Percentiles rank a stretch among this genome's conserved stretches.
phyloP scores from a whole-genome alignment of 2,113 vertebrate species.

The Butorides virescens region DNA sequence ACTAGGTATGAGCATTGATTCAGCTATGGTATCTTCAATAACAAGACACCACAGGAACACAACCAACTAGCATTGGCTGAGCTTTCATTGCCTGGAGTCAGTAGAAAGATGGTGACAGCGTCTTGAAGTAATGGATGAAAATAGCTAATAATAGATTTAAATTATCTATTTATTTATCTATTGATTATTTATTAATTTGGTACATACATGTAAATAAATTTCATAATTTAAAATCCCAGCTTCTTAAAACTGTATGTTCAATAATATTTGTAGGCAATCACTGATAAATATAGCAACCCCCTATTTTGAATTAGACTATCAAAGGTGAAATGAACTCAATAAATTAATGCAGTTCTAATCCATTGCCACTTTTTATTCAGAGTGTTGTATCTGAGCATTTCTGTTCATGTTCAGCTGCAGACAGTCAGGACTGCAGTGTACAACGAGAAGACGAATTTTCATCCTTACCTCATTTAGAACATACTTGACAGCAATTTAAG shows the following conservation, averaged over 20 bases:
- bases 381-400: neutral
- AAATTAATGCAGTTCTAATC: neutral
- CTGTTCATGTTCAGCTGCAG: neutral
- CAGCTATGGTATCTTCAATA: neutral
- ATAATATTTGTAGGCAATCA: neutral
- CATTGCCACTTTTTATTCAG: neutral
- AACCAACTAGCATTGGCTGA: fast-evolving
- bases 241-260: neutral
- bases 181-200: neutral
- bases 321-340: neutral
- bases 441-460: neutral
- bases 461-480: constrained; percentile 10
- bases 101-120: neutral
- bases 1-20: neutral
- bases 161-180: neutral
- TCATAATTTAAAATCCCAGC: neutral
- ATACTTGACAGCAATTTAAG: constrained; percentile 19
- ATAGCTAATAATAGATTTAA: neutral
- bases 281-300: neutral
- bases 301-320: neutral
- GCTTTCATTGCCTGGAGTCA: neutral
- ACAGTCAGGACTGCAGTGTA: neutral
- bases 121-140: neutral
- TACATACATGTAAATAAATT: neutral
- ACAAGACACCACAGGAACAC: neutral